Percentiles rank a stretch among this genome's conserved stretches.
Evolutionary conservation across 1,140 invertebrate species (phyloP).

Genomic region (Rhyacophila brunnea): DNA sequence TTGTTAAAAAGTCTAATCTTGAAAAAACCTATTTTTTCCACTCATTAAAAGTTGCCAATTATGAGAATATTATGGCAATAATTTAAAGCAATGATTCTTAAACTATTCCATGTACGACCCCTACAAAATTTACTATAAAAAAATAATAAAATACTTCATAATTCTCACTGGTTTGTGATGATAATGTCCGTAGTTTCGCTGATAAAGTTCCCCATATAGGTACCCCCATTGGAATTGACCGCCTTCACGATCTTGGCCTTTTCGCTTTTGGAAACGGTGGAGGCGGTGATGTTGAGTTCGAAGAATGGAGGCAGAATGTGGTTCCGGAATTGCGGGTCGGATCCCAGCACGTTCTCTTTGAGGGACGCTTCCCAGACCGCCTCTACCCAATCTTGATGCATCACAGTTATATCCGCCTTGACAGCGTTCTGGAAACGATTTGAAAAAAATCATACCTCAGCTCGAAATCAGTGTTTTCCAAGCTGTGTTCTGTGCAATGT

Average conservation of each 20-base stretch:
- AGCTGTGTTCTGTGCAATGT: too few species aligned
- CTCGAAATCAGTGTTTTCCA: too few species aligned
- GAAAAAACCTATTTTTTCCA: too few species aligned
- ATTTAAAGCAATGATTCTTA: too few species aligned
- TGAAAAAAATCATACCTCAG: too few species aligned
- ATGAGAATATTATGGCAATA: too few species aligned
- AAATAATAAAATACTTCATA: not conserved
- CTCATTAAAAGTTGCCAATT: too few species aligned
- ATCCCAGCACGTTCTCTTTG: slow-evolving; percentile 60
- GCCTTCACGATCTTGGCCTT: slow-evolving; percentile 70
- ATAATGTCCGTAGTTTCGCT: slow-evolving; percentile 55
- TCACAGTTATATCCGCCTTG: slow-evolving; percentile 68
- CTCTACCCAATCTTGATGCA: slow-evolving; percentile 77
- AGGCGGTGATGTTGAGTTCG: slow-evolving; percentile 75
- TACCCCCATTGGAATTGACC: slow-evolving; percentile 72
- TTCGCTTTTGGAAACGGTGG: slow-evolving; percentile 65
- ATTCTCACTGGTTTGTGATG: slow-evolving; percentile 49
- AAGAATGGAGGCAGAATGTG: slow-evolving; percentile 77
- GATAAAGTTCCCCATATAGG: slow-evolving; percentile 55
- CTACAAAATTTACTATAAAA: too few species aligned
- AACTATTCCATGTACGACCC: too few species aligned
- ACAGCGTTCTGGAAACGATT: slow-evolving; percentile 78
- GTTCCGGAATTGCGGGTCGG: slow-evolving; percentile 62
- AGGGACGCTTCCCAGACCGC: slow-evolving; percentile 74
- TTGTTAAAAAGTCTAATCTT: too few species aligned